Evolutionary conservation across 30 jellyfish, hydroid and myxozoan genomes (phyloP), one percentile per base, ranked within the genome.

Genomic region (Aurelia sp.): DNA sequence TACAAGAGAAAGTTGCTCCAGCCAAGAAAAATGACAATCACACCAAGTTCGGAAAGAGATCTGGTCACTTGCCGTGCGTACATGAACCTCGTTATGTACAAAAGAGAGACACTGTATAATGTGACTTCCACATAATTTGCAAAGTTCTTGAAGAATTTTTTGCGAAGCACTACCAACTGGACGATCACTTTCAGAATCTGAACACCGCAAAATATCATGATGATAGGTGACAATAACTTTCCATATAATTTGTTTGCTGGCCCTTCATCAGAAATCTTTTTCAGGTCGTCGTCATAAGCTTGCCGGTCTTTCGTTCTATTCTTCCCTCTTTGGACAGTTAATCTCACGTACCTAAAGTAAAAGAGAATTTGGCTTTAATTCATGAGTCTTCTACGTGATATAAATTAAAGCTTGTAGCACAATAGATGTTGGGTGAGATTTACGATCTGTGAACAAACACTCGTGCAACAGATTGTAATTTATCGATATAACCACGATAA

Each of bases 1-100:
- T 89, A 89, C 48, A 89, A 78, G 5, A 89, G 81, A 12, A 73
- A 19, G 79, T 89, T 89, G 63, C 78, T 79, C 90, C 93, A 89
- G 71, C 93, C 93, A 55, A 81, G 84, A 60, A 81, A 72, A 30
- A 89, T 72, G 66, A 89, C 74, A 38, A 89, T 63, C 64, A 88
- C 84, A 22, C 97, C 97, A 16, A 80, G 22, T 22, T 80, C 81
- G 16, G 81, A 64, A 12, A 80, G 72, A 18, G 62, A 51, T 9
- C 74, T 57, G 33, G 50, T 80, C 9, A 50, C 81, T 8, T 15
- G 74, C 9, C 74, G 33, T 2, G 21, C 16, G 11, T 16, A 19
- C 61, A 80, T 50, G 73, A 80, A 80, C 10, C n/a, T 24, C 11
- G 55, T 59, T 1, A 64, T 41, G 82, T 80, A 80, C 51, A 21